Base-by-base conservation (phyloP, 2,113 vertebrate genomes). In the Tupaia tana region DNA sequence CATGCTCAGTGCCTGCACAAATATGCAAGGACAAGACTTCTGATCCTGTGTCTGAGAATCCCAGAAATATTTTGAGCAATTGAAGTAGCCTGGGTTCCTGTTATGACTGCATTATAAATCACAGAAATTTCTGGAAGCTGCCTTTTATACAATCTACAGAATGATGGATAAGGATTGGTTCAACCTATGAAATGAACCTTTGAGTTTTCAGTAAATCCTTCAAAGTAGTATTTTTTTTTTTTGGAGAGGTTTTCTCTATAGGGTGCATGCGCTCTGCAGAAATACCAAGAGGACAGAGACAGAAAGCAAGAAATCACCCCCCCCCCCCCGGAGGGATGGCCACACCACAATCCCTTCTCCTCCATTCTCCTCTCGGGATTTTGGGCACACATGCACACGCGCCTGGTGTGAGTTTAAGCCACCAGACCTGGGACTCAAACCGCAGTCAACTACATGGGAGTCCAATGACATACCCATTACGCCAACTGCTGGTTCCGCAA, bases 1-100 rank as follows among this genome's bases (percentile, higher is more conserved):
- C 8, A 1, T 16, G 5, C 10, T 9, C 5, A 0, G 20, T 24
- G 15, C 43, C 69, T 29, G 0, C 4, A 6, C 61, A 9, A 34
- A 2, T 54, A 0, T 0, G 43, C 13, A 77, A 61, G 22, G 5
- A 0, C 2, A 34, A 15, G 9, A 70, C 9, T 89, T 19, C 66
- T 10, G 20, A 64, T 27, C 2, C 70, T 82, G 29, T 2, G 0
- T 58, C 69, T 31, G 16, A 84, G 58, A 86, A 56, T 4, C 27
- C 18, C 59, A 64, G 52, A 80, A 83, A 27, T 61, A 71, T 67
- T 81, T 80, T 80, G 19, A 69, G 12, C 31, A n/a, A 8, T 86
- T 66, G 29, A 70, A 89, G 27, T 4, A 91, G 1, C 10, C 3
- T 63, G 3, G 9, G 2, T 70, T 56, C 8, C 66, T 89, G 9